phyloP scores from a whole-genome alignment of 2,113 vertebrate genomes.

The Corythornis vintsioides region DNA sequence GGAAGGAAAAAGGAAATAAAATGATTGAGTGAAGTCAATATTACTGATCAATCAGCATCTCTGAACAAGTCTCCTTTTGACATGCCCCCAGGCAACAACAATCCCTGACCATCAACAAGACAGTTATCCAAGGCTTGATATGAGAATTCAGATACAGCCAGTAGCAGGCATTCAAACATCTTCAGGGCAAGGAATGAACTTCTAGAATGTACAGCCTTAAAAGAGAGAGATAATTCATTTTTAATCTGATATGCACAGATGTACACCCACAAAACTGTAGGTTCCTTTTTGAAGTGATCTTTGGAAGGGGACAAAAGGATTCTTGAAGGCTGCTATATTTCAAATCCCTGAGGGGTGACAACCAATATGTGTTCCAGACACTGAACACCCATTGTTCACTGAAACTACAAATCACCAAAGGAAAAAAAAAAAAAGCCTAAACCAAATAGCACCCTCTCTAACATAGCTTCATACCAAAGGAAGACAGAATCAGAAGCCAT shows the following conservation, averaged over 20 bases:
- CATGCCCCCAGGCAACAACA: slow-evolving; percentile 29
- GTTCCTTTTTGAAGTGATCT: background rate
- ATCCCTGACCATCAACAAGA: slow-evolving; percentile 45
- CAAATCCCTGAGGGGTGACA: background rate
- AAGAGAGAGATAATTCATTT: background rate
- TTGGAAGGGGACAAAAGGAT: background rate
- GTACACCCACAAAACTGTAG: background rate
- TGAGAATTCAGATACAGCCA: background rate
- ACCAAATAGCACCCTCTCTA: background rate
- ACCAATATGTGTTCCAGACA: background rate
- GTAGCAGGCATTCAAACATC: slow-evolving; percentile 3
- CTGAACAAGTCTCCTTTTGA: slow-evolving; percentile 56
- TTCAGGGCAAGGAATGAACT: background rate
- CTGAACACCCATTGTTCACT: background rate
- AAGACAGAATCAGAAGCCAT: background rate
- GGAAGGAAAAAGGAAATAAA: background rate
- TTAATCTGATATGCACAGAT: background rate
- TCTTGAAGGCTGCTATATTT: background rate
- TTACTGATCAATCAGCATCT: slow-evolving; percentile 53
- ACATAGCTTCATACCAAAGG: background rate
- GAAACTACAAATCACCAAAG: background rate
- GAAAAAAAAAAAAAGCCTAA: background rate
- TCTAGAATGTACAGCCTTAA: background rate
- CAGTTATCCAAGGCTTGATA: slow-evolving; percentile 8
- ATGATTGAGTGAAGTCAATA: slow-evolving; percentile 52